Evolutionary conservation across 2,113 vertebrate genomes (phyloP).

Genomic region (Suricata suricatta): DNA sequence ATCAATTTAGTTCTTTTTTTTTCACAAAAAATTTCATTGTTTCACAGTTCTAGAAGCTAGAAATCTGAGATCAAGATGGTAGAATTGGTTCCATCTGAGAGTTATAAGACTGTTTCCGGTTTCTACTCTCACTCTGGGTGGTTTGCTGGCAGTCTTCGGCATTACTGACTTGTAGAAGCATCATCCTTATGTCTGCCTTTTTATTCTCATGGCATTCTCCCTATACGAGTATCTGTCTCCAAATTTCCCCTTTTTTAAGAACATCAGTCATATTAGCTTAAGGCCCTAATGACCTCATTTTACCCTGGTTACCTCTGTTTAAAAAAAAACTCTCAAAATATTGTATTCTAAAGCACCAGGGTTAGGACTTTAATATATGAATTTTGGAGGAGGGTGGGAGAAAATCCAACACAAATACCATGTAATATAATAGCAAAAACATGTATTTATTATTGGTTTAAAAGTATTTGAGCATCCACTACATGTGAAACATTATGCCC

Average conservation of each 20-base stretch:
- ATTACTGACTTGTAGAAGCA: background rate
- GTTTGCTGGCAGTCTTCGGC: background rate
- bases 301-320: constrained; percentile 12
- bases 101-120: background rate
- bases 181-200: background rate
- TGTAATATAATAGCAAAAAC: background rate
- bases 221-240: background rate
- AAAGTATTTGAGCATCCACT: background rate
- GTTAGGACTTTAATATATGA: background rate
- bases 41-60: background rate
- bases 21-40: background rate
- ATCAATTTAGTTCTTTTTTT: background rate
- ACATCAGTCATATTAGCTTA: background rate
- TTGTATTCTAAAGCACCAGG: background rate
- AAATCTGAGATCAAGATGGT: background rate
- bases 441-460: background rate
- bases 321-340: background rate
- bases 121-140: background rate
- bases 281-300: background rate
- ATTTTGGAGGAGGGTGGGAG: background rate
- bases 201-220: background rate
- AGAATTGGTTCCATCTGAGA: background rate
- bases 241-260: background rate
- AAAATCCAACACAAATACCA: background rate
- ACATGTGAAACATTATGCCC: background rate